Evolutionary conservation across 2,797 vertebrate species (phyloP).

Genomic region (Sylvia borin): DNA sequence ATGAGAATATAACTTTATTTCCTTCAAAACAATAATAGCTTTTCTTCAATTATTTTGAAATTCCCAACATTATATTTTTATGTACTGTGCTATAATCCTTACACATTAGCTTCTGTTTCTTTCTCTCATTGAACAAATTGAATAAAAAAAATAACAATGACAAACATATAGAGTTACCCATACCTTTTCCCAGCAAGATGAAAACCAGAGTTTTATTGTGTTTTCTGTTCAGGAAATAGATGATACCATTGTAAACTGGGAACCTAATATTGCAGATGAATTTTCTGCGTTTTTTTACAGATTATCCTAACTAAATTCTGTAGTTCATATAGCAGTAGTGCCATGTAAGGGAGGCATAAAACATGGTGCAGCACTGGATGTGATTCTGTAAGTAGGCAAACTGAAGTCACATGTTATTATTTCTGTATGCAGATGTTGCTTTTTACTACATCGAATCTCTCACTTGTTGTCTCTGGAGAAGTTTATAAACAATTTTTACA

Average conservation of each 20-base stretch:
- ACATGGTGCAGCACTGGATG: not conserved
- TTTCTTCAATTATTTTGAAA: constrained; percentile 51
- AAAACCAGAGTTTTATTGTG: not conserved
- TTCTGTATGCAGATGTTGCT: not conserved
- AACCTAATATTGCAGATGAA: not conserved
- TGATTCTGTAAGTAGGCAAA: not conserved
- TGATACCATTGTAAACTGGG: not conserved
- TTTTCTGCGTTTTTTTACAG: not conserved
- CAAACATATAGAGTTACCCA: constrained; percentile 32
- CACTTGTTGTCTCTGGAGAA: not conserved
- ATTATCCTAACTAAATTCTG: not conserved
- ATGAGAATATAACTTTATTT: constrained; percentile 40
- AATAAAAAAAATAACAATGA: not conserved
- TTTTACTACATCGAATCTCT: not conserved
- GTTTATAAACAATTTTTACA: not conserved
- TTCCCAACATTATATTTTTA: constrained; percentile 21
- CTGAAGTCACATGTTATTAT: not conserved
- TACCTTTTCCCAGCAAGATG: constrained; percentile 11
- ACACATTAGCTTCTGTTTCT: constrained; percentile 10
- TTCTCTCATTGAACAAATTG: not conserved
- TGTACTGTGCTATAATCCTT: constrained; percentile 24
- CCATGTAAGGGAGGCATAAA: not conserved
- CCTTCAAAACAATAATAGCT: not conserved
- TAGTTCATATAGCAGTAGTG: not conserved
- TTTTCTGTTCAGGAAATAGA: not conserved